Evolutionary conservation across 2,888 invertebrate genomes (phyloP).

Genomic region (Xestia xanthographa): DNA sequence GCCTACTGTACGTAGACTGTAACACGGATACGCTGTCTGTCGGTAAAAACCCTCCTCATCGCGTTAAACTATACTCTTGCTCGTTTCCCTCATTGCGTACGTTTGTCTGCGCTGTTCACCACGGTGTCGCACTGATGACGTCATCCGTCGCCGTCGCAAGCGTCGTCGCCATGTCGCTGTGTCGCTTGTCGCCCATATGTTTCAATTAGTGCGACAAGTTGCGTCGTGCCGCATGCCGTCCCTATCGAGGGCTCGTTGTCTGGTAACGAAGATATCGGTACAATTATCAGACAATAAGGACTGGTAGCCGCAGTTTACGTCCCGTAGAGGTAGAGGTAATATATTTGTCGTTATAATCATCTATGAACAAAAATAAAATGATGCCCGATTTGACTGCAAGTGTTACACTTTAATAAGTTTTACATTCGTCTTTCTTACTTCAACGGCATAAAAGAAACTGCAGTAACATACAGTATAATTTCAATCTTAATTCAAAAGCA

Average conservation of each 20-base stretch:
- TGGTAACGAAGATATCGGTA: not conserved
- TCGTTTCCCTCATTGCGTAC: constrained; percentile 22
- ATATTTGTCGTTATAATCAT: not conserved
- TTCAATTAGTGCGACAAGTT: constrained; percentile 59
- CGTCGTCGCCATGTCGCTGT: constrained; percentile 15
- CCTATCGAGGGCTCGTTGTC: not conserved
- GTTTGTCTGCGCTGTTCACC: constrained; percentile 18
- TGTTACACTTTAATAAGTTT: not conserved
- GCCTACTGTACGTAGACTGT: no score
- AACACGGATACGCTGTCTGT: not conserved
- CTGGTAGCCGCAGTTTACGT: not conserved
- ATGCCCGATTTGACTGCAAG: not conserved
- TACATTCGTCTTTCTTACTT: not conserved
- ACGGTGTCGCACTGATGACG: constrained; percentile 44
- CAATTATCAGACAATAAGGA: not conserved
- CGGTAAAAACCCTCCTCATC: not conserved
- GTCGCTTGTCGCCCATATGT: constrained; percentile 51
- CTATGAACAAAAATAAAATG: not conserved
- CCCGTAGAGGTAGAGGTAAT: not conserved
- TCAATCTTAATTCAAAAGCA: not conserved
- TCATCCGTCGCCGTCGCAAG: constrained; percentile 46
- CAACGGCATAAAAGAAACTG: not conserved
- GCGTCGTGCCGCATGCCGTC: constrained; percentile 6
- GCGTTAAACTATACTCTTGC: not conserved
- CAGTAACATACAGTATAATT: not conserved